phyloP scores from a whole-genome alignment of 2,797 vertebrate species.

The Rhinophrynus dorsalis region DNA sequence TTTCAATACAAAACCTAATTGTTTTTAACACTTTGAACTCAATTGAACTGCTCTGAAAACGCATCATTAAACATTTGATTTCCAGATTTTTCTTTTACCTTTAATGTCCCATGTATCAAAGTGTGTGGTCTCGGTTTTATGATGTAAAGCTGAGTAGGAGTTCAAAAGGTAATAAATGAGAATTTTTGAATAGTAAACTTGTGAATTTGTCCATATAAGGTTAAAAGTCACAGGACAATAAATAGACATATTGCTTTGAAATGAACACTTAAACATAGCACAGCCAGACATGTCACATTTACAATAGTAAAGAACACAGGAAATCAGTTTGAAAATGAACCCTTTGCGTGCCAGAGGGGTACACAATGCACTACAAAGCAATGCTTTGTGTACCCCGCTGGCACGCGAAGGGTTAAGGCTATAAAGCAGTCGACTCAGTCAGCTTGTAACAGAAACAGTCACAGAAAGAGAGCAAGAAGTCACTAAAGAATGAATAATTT shows the following conservation, averaged over 20 bases:
- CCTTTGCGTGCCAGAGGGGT: too few relatives aligned
- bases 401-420: too few relatives aligned
- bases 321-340: background rate
- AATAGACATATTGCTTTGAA: constrained; percentile 1
- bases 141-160: constrained; percentile 33
- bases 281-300: too few relatives aligned
- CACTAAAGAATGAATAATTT: background rate
- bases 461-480: background rate
- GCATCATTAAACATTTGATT: constrained; percentile 27
- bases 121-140: constrained; percentile 27
- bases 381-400: too few relatives aligned
- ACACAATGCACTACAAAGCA: too few relatives aligned
- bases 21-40: background rate
- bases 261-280: background rate
- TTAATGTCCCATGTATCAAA: constrained; percentile 26
- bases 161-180: constrained; percentile 23
- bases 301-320: background rate
- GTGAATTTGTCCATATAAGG: constrained; percentile 8
- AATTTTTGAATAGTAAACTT: constrained; percentile 14
- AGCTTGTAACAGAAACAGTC: background rate
- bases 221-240: constrained; percentile 26
- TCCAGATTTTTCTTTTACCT: constrained; percentile 14
- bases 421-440: background rate
- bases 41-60: constrained; percentile 8
- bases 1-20: background rate